Conservation (phyloP, 2,888 invertebrate species). For the Resseliella maxima region DNA sequence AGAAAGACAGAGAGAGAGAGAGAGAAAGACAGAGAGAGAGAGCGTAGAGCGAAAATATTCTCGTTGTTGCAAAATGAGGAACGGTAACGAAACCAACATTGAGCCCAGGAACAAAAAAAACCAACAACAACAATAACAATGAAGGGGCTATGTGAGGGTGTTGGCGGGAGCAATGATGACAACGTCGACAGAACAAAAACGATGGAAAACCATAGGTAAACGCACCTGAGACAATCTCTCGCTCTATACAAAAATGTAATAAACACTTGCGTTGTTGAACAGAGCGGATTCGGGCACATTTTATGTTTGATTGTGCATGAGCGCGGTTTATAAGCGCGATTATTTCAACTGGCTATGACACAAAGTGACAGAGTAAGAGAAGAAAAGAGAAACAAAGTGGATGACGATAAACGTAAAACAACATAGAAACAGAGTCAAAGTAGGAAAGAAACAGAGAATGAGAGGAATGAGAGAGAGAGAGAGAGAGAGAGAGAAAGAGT, state of each 20-base stretch:
- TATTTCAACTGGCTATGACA: background rate
- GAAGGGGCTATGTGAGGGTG: too few species aligned
- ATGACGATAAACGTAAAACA: constrained; percentile 28
- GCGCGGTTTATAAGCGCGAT: background rate
- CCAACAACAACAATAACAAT: background rate
- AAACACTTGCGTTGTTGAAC: constrained; percentile 32
- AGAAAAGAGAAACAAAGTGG: background rate
- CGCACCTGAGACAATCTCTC: constrained; percentile 57
- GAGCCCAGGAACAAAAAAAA: background rate
- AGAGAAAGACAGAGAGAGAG: background rate
- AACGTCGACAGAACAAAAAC: background rate
- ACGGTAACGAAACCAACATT: background rate
- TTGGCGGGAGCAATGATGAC: background rate
- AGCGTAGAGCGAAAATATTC: background rate
- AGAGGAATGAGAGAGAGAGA: background rate
- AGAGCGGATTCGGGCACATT: background rate
- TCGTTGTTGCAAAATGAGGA: background rate
- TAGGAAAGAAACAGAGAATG: too few species aligned
- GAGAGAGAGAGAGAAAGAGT: background rate
- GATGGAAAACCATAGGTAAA: constrained; percentile 56
- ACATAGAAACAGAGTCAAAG: background rate
- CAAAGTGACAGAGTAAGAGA: background rate
- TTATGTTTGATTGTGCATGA: background rate
- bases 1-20: background rate
- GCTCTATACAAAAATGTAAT: constrained; percentile 42